phyloP scores from a whole-genome alignment of 2,113 vertebrate species.

The Crotalus tigris region DNA sequence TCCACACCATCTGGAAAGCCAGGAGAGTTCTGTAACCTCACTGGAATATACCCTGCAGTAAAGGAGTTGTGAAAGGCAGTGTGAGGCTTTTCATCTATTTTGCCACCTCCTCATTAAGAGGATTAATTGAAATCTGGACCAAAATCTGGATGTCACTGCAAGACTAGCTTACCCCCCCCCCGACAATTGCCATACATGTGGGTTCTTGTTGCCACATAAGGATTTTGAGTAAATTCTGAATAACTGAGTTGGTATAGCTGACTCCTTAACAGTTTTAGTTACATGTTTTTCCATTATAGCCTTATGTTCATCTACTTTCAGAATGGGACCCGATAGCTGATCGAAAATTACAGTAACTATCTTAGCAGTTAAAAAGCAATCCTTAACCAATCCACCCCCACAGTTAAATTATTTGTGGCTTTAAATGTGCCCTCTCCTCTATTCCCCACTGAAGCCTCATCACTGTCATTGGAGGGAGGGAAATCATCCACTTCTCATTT shows the following conservation, averaged over 20 bases:
- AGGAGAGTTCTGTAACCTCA: neutral
- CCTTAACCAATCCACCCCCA: neutral
- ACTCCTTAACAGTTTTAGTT: neutral
- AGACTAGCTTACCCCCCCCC: neutral
- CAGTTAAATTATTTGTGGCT: neutral
- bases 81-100: neutral
- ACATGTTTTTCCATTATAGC: neutral
- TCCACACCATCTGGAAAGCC: neutral
- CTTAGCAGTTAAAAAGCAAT: neutral
- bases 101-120: neutral
- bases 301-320: neutral
- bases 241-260: neutral
- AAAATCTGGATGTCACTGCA: neutral
- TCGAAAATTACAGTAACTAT: neutral
- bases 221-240: neutral
- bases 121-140: neutral
- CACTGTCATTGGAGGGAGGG: neutral
- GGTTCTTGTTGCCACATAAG: neutral
- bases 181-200: neutral
- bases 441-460: neutral
- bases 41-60: neutral
- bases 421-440: neutral
- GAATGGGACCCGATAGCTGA: neutral
- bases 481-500: neutral
- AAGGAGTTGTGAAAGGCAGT: neutral